Conservation (phyloP, 1,140 invertebrate species). For the Campoletis sonorensis region DNA sequence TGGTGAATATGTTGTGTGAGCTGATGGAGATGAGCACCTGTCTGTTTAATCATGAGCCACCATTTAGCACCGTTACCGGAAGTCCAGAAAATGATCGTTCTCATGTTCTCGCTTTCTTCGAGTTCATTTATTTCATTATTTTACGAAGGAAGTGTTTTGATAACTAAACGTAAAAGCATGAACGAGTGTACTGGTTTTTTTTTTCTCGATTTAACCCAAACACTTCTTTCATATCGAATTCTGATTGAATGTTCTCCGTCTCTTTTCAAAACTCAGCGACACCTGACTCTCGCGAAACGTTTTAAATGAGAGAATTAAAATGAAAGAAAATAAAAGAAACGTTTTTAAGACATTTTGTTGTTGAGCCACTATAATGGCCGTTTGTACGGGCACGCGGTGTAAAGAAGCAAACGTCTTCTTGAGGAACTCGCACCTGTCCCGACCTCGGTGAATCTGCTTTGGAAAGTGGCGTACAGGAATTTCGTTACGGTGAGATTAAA, state of each 20-base stretch:
- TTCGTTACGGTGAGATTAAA: conserved; percentile 28
- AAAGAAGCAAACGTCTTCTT: not conserved
- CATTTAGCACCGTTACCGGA: conserved; percentile 12
- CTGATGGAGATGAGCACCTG: not conserved
- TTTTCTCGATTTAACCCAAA: not conserved
- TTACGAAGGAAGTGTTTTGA: not conserved
- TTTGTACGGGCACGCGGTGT: too few relatives aligned
- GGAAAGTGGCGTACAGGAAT: conserved; percentile 37
- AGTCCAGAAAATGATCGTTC: not conserved
- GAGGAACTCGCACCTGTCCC: conserved; percentile 19
- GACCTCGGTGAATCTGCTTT: conserved; percentile 27
- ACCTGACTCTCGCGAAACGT: not conserved
- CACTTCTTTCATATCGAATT: not conserved
- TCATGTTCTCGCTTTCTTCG: not conserved
- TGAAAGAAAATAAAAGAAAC: too few relatives aligned
- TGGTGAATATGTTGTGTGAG: conserved; percentile 2
- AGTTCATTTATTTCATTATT: not conserved
- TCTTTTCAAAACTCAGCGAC: not conserved
- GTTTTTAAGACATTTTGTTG: too few relatives aligned
- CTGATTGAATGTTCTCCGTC: not conserved
- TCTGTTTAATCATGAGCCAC: conserved; percentile 10
- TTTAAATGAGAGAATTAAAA: too few relatives aligned
- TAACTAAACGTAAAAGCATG: not conserved
- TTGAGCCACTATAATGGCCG: too few relatives aligned
- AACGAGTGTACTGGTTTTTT: not conserved